These are phyloP conservation scores for Leucophenga maculata DNA, from an alignment of 2,888 invertebrate genomes.

Conservation along the genomic window DNA sequence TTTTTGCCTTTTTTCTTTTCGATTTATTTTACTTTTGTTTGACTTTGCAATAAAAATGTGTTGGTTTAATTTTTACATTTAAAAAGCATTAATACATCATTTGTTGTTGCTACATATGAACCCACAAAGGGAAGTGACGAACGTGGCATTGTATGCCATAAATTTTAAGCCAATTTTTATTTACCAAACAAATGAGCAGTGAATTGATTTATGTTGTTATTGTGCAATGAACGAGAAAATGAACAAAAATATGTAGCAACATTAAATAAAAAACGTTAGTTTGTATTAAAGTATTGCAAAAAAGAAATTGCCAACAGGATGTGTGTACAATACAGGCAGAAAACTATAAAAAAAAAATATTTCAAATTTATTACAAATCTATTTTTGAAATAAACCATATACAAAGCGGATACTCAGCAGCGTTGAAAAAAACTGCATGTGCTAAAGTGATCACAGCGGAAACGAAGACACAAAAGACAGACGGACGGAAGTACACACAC, in stretches of 20 bases:
- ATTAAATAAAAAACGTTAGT: slow-evolving; percentile 27
- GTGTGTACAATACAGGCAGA: too few relatives aligned
- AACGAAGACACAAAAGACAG: too few relatives aligned
- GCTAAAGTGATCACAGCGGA: too few relatives aligned
- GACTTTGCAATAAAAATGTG: too few relatives aligned
- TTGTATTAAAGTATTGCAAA: too few relatives aligned
- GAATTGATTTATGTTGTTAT: slow-evolving; percentile 57
- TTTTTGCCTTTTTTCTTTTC: too few relatives aligned
- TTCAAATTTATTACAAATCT: too few relatives aligned
- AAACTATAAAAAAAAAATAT: too few relatives aligned
- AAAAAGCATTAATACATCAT: too few relatives aligned
- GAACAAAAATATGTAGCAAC: slow-evolving; percentile 19
- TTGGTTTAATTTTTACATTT: too few relatives aligned
- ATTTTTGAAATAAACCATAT: slow-evolving; percentile 51
- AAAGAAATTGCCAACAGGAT: too few relatives aligned
- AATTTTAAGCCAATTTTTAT: slow-evolving; percentile 8
- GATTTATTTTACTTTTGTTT: too few relatives aligned
- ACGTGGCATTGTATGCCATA: slow-evolving; percentile 25
- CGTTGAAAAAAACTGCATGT: slow-evolving; percentile 53
- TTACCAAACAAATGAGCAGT: slow-evolving; percentile 6
- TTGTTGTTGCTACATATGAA: slow-evolving; percentile 19
- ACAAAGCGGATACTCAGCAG: slow-evolving; percentile 38
- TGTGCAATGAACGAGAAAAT: slow-evolving; percentile 42
- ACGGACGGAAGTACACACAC: slow-evolving; percentile 53
- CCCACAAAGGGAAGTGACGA: slow-evolving; percentile 22